A percentile compares a stretch with the other conserved stretches of the same genome.
phyloP scores from a whole-genome alignment of 2,113 vertebrate species.

The Neodon shergylaensis region DNA sequence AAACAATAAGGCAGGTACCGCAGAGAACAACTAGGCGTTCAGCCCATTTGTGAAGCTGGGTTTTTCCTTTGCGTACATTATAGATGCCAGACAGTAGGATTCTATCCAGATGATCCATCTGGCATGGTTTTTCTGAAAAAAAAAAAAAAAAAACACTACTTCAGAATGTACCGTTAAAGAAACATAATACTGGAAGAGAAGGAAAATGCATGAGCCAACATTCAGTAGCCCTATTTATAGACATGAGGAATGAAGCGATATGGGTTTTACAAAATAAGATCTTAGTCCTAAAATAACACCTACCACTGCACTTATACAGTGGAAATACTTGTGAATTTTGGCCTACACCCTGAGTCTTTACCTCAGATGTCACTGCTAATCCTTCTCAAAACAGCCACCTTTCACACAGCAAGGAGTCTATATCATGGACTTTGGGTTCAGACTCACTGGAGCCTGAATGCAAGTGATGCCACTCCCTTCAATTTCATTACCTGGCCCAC shows the following conservation, averaged over 20 bases:
- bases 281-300: constrained; percentile 33
- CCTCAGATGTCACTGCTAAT: neutral
- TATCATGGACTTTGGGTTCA: neutral
- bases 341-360: constrained; percentile 6
- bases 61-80: constrained; percentile 96
- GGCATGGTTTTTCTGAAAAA: constrained; percentile 86
- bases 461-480: constrained; percentile 3
- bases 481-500: constrained; percentile 3
- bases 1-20: constrained; percentile 96
- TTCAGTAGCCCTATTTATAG: constrained; percentile 27
- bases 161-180: constrained; percentile 39
- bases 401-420: neutral
- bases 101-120: constrained; percentile 90
- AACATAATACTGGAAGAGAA: constrained; percentile 19
- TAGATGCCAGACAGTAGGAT: constrained; percentile 94
- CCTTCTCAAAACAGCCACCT: neutral
- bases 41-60: constrained; percentile 98
- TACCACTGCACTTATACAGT: neutral
- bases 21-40: constrained; percentile 96
- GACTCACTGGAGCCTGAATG: neutral
- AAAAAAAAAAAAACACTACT: constrained; percentile 69
- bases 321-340: neutral
- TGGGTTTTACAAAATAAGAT: constrained; percentile 44
- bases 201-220: constrained; percentile 1
- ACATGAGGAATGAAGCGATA: constrained; percentile 24